Evolutionary conservation across 2,888 invertebrate genomes (phyloP).

Genomic region (Athetis lepigone): DNA sequence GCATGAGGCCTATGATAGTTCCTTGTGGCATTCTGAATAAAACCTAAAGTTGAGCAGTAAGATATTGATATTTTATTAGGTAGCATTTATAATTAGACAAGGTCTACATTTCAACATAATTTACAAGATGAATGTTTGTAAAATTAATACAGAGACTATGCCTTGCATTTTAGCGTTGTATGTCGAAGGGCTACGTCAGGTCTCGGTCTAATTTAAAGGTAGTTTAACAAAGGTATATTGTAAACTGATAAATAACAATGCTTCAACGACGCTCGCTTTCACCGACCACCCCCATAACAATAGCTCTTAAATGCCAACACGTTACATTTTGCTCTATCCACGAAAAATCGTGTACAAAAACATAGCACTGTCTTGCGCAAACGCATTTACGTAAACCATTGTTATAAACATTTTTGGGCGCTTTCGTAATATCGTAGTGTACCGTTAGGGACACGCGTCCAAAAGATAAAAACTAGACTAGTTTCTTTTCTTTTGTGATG

Average conservation of each 20-base stretch:
- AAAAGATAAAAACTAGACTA: constrained; percentile 82
- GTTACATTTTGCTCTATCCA: constrained; percentile 77
- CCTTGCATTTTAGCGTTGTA: neutral
- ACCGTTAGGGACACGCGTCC: constrained; percentile 84
- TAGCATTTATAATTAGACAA: neutral
- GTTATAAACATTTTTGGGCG: constrained; percentile 78
- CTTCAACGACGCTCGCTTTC: constrained; percentile 78
- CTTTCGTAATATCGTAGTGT: constrained; percentile 79
- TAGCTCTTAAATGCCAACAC: constrained; percentile 74
- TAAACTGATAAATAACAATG: constrained; percentile 63
- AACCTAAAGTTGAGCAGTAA: neutral
- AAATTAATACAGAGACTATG: neutral
- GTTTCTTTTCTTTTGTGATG: constrained; percentile 82
- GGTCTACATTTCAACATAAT: neutral
- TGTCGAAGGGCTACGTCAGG: constrained; percentile 26
- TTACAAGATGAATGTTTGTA: neutral
- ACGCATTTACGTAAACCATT: constrained; percentile 82
- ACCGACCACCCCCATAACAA: constrained; percentile 84
- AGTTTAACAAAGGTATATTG: constrained; percentile 55
- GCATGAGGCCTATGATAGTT: constrained; percentile 9
- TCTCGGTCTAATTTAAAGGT: constrained; percentile 49
- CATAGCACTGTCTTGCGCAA: constrained; percentile 84
- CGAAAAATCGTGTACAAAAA: constrained; percentile 84
- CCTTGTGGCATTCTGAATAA: constrained; percentile 57
- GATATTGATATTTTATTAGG: neutral